Percentiles rank a stretch among this genome's conserved stretches.
Evolutionary conservation across 2,797 vertebrate genomes (phyloP).

Genomic region (Poeciliopsis presidionis): DNA sequence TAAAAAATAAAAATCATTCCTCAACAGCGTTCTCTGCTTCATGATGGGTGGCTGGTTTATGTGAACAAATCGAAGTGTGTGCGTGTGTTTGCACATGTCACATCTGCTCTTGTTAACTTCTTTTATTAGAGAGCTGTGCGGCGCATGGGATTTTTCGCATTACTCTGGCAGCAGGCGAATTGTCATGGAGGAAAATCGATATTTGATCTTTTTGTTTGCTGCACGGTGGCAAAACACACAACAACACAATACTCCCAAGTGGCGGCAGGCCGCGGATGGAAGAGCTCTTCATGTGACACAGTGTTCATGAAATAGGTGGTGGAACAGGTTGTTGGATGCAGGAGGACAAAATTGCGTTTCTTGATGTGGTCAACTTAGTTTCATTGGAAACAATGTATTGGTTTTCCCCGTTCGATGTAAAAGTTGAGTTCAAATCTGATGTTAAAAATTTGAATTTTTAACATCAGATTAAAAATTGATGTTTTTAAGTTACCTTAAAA

Average conservation of each 20-base stretch:
- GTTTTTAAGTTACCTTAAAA: no score
- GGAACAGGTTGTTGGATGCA: slow-evolving; percentile 42
- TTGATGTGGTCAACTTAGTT: slow-evolving; percentile 23
- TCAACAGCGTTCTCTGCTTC: slow-evolving; percentile 18
- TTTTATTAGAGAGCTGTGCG: slow-evolving; percentile 45
- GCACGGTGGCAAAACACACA: slow-evolving; percentile 23
- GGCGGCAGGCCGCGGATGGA: slow-evolving; percentile 39
- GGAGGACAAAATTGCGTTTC: slow-evolving; percentile 48
- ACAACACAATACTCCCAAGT: slow-evolving; percentile 42
- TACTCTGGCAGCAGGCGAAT: slow-evolving; percentile 56
- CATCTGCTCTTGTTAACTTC: slow-evolving; percentile 43
- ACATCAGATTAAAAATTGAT: no score
- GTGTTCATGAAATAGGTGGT: slow-evolving; percentile 42
- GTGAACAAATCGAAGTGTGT: slow-evolving; percentile 10
- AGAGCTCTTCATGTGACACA: slow-evolving; percentile 46
- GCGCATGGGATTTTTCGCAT: slow-evolving; percentile 46
- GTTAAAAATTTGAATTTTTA: slow-evolving; percentile 24
- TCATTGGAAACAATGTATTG: slow-evolving; percentile 23
- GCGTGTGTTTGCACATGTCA: slow-evolving; percentile 17
- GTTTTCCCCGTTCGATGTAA: slow-evolving; percentile 34
- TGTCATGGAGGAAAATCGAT: slow-evolving; percentile 71
- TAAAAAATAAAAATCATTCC: neutral
- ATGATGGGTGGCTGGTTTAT: slow-evolving; percentile 3
- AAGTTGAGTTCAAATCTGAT: slow-evolving; percentile 20
- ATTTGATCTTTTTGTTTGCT: slow-evolving; percentile 73